Evolutionary conservation across 2,113 vertebrate genomes (phyloP), one percentile per base, ranked within the genome.

Genomic region (Sinocyclocheilus anshuiensis): DNA sequence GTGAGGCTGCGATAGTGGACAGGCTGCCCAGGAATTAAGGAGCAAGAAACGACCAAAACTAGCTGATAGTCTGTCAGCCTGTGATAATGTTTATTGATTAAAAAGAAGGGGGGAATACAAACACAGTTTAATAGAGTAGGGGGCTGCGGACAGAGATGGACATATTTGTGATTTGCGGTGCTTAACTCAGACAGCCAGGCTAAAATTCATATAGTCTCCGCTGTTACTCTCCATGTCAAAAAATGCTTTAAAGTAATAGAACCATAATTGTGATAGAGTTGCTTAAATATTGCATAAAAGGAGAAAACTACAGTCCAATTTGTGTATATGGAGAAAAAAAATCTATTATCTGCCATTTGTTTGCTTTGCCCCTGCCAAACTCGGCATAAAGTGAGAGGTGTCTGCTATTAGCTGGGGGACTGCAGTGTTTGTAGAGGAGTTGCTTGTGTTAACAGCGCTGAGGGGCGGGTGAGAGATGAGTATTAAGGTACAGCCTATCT

Each of bases 1-100:
- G 91, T 90, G 89, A 71, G 83, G 59, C 87, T 88, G 91, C 86
- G 93, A 93, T 92, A 88, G 90, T 91, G 82, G 90, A 89, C 91
- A 86, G 90, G 91, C 92, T 59, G 90, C 91, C 89, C 92, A 89
- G 87, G 88, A 90, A 91, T 93, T 88, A 90, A 90, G 93, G 91
- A 92, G 87, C 92, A 92, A 94, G 87, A 39, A 87, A 89, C 90
- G 92, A 92, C 91, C 92, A 92, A 90, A 91, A 88, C 90, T 91
- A 90, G 91, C 90, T 90, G 92, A 93, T 93, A 93, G 93, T 92
- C 94, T 94, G 92, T 91, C 92, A 92, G 91, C 92, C 92, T 93
- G 91, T 94, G 94, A 94, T 94, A 93, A 94, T 94, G 94, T 95
- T 94, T 94, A 95, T 94, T 94, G 94, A 94, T 94, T 92, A 91